Conservation (phyloP, 2,888 invertebrate genomes). For the Netelia melanura region DNA sequence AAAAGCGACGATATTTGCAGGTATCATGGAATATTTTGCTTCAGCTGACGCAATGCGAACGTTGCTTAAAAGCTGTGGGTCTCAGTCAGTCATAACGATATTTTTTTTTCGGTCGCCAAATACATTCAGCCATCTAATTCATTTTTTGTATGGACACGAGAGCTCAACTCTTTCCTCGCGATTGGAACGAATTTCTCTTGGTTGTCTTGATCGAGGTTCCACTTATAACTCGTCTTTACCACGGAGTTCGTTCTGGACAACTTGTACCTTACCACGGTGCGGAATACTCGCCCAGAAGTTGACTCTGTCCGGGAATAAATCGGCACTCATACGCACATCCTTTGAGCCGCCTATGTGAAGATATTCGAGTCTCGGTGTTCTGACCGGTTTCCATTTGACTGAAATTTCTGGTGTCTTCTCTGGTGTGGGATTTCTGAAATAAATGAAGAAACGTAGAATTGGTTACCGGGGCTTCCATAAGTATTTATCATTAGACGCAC, state of each 20-base stretch:
- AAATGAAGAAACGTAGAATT: neutral
- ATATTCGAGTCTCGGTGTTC: constrained; percentile 86
- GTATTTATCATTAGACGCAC: neutral
- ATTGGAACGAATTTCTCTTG: neutral
- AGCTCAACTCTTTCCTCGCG: neutral
- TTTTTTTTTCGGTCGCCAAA: neutral
- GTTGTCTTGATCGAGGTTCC: neutral
- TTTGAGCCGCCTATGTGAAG: constrained; percentile 85
- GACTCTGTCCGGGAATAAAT: constrained; percentile 86
- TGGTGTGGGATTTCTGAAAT: constrained; percentile 89
- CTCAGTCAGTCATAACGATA: neutral
- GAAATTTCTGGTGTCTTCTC: constrained; percentile 83
- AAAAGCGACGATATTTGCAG: constrained; percentile 1
- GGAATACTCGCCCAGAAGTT: constrained; percentile 88
- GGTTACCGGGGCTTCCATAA: neutral
- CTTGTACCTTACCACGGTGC: constrained; percentile 52
- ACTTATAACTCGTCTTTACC: constrained; percentile 72
- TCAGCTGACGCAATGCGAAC: neutral
- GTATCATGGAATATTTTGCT: neutral
- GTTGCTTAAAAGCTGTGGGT: neutral
- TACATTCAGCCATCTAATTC: neutral
- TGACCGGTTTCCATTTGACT: constrained; percentile 88
- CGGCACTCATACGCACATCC: constrained; percentile 85
- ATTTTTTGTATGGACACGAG: neutral
- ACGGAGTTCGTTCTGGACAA: neutral